Base-by-base conservation (phyloP, 2,797 vertebrate genomes). In the Clarias laeviceps region DNA sequence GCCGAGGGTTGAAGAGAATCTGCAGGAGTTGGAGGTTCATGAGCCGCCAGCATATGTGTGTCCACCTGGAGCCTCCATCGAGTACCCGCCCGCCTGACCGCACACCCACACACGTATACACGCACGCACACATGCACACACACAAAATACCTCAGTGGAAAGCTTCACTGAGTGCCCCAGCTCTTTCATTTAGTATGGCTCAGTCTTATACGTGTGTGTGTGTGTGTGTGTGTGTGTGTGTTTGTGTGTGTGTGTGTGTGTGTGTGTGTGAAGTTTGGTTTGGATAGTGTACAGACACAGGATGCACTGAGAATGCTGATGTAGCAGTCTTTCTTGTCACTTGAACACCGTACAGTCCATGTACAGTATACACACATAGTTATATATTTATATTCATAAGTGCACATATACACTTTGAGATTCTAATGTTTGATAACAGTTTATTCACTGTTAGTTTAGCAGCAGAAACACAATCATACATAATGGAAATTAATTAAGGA, bases 41-140 rank as follows among this genome's bases (percentile, higher is more conserved):
- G 84, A 88, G 87, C 82, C 57, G 78, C 84, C 74, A 90, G 87
- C 87, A 90, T 90, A 90, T 90, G 89, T 82, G 87, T 86, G 89
- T 90, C 89, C 89, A 89, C 88, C 88, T 89, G 88, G 88, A 88
- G 84, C 79, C 82, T 87, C 76, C 72, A 70, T 80, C 66, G 54
- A 50, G 59, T 54, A 59, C 80, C 80, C 64, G 69, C 78, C 78
- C 64, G 62, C 76, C 40, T 80, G 86, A 83, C 69, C 80, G 56
- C 64, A 40, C 76, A 59, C 27, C 9, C 77, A 54, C 80, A 82
- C 69, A 70, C 24, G 32, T 56, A 78, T 29, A 50, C 82, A 64
- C 29, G 17, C 68, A 12, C 17, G 9, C 45, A 74, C 84, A 50
- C 65, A 62, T 18, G 65, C 79, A 73, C 76, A 83, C 76, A 56